Evolutionary conservation across 2,888 invertebrate species (phyloP).

Genomic region (Acrobasis suavella): DNA sequence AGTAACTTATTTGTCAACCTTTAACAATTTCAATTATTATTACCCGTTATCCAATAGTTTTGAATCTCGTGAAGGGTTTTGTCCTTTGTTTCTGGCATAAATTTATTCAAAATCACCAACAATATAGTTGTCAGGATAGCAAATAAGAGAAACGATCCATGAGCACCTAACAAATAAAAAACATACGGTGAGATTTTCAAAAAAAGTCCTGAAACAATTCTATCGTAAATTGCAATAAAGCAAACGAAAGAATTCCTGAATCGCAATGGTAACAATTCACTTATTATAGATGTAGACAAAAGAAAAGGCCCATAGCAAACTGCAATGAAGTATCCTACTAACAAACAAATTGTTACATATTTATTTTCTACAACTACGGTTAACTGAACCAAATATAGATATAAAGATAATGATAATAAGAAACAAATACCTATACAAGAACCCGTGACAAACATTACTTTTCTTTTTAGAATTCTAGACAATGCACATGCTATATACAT

Average conservation of each 20-base stretch:
- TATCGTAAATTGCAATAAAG: background rate
- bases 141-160: slow-evolving; percentile 10
- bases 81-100: slow-evolving; percentile 21
- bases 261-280: slow-evolving; percentile 6
- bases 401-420: slow-evolving; percentile 38
- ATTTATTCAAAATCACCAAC: background rate
- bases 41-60: background rate
- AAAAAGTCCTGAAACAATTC: background rate
- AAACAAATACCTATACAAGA: slow-evolving; percentile 36
- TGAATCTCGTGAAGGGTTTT: slow-evolving; percentile 15
- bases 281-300: slow-evolving; percentile 3
- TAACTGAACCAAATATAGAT: slow-evolving; percentile 38
- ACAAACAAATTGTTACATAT: background rate
- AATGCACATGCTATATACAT: slow-evolving; percentile 43
- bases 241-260: background rate
- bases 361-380: slow-evolving; percentile 35
- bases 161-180: background rate
- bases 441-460: slow-evolving; percentile 38
- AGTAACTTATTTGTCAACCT: no score
- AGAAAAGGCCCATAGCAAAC: slow-evolving; percentile 14
- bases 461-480: slow-evolving; percentile 39
- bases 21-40: no score
- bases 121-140: background rate
- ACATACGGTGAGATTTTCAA: background rate
- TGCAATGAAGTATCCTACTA: background rate